Percentiles rank a stretch among this genome's conserved stretches.
phyloP scores from a whole-genome alignment of 2,113 vertebrate genomes.

The Gnathonemus echidnorhynchus region DNA sequence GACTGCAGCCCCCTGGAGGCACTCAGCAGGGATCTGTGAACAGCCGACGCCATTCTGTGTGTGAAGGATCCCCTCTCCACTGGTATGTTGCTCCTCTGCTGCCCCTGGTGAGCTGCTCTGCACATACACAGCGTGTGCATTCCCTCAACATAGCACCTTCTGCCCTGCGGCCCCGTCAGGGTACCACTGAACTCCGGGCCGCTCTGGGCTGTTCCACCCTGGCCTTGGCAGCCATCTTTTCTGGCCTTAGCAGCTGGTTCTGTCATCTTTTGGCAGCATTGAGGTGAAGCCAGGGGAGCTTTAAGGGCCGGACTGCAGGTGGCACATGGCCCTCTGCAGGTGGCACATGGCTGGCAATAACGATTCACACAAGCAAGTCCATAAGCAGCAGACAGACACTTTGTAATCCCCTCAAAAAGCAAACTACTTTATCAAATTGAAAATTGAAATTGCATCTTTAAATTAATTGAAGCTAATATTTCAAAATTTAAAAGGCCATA shows the following conservation, averaged over 20 bases:
- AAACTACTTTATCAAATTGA: constrained; percentile 8
- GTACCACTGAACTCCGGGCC: neutral
- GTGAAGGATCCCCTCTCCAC: neutral
- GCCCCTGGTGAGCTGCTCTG: neutral
- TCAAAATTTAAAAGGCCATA: constrained; percentile 6
- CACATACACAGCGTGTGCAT: neutral
- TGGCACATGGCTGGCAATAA: neutral
- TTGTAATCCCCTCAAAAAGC: constrained; percentile 8
- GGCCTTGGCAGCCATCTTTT: neutral
- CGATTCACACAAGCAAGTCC: neutral
- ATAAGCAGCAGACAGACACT: neutral
- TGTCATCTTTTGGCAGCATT: neutral
- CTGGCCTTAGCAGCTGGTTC: neutral
- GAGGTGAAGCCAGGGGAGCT: neutral
- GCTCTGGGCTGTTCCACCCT: neutral
- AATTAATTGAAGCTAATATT: constrained; percentile 14
- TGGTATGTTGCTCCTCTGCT: neutral
- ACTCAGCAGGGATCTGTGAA: neutral
- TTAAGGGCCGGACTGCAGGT: neutral
- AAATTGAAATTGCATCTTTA: constrained; percentile 1
- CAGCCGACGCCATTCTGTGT: neutral
- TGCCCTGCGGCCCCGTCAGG: neutral
- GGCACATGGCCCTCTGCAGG: neutral
- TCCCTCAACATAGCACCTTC: neutral
- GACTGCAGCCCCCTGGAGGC: neutral